A percentile compares a stretch with the other conserved stretches of the same genome.
Evolutionary conservation across 2,888 invertebrate genomes (phyloP).

Genomic region (Catonia carolina): DNA sequence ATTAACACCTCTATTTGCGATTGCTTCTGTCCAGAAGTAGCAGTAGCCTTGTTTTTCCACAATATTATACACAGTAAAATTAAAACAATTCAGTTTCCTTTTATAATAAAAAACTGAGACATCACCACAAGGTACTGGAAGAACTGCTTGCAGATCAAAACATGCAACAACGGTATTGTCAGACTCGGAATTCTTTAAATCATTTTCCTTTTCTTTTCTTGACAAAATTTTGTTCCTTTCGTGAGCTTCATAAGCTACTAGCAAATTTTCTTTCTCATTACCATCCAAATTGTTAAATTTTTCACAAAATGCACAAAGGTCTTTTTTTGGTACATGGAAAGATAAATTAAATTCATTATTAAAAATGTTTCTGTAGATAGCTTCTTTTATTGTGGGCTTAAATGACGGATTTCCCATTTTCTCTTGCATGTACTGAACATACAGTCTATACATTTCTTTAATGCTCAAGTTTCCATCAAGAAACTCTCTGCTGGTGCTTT

Average conservation of each 20-base stretch:
- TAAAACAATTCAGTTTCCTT: neutral
- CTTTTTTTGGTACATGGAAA: too few species aligned
- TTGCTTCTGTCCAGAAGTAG: neutral
- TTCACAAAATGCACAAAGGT: neutral
- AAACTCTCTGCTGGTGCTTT: too few species aligned
- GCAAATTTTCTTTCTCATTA: neutral
- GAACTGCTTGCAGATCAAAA: neutral
- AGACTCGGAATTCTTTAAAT: neutral
- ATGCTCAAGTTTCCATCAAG: too few species aligned
- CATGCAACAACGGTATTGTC: neutral
- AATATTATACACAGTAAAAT: neutral
- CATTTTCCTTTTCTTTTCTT: neutral
- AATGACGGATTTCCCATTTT: too few species aligned
- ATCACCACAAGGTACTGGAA: conserved; percentile 1
- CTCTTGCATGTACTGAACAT: neutral
- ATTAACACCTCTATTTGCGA: conserved; percentile 25
- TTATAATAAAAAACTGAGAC: conserved; percentile 1
- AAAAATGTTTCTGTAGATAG: too few species aligned
- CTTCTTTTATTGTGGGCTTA: too few species aligned
- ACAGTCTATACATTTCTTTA: neutral
- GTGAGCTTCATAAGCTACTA: neutral
- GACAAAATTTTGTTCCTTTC: neutral
- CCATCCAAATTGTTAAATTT: neutral
- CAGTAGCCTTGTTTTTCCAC: neutral
- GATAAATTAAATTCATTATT: too few species aligned